Base-by-base conservation (phyloP, 2,113 vertebrate species). In the Coptodon bakossiorum region DNA sequence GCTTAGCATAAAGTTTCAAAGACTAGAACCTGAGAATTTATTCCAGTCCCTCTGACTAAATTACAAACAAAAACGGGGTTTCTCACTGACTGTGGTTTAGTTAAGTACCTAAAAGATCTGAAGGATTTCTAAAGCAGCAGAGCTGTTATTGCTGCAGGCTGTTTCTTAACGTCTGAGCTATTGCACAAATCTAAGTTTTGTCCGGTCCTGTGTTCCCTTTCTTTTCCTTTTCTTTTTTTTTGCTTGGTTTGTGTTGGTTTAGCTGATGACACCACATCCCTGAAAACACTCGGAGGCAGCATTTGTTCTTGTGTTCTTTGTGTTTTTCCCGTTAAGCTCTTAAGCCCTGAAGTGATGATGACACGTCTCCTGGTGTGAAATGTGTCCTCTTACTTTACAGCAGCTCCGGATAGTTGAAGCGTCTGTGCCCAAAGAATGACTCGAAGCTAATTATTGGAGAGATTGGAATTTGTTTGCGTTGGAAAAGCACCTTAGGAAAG, bases 401-500 rank as follows among this genome's bases (percentile, higher is more conserved):
- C 1, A n/a, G n/a, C 80, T 86, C 13, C 81, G 57, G 34, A 29
- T 45, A 45, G 19, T 29, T 24, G 7, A 14, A 76, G 17, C 24
- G 7, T 82, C 48, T 91, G 81, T 80, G 68, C 73, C 53, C 56
- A 57, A 83, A 57, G 50, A 66, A 50, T 73, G 83, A 87, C 88
- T 90, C 24, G 1, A 27, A 68, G 57, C 38, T 90, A 16, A 57
- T 89, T 87, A 54, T 81, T 40, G n/a, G 52, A 43, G 12, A 54
- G 68, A 27, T 22, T 11, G 81, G 79, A 88, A 78, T 92, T 83
- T 90, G 85, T 90, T 87, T 90, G 54, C 59, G 22, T 48, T 1
- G 8, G 61, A 86, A 66, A 89, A 90, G 11, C 84, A 79, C 89
- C 89, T 31, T 86, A 84, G 85, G 86, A 80, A 16, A 6, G 8